Evolutionary conservation across 64 coral and sea anemone genomes (phyloP).

Genomic region (Stylophora pistillata): DNA sequence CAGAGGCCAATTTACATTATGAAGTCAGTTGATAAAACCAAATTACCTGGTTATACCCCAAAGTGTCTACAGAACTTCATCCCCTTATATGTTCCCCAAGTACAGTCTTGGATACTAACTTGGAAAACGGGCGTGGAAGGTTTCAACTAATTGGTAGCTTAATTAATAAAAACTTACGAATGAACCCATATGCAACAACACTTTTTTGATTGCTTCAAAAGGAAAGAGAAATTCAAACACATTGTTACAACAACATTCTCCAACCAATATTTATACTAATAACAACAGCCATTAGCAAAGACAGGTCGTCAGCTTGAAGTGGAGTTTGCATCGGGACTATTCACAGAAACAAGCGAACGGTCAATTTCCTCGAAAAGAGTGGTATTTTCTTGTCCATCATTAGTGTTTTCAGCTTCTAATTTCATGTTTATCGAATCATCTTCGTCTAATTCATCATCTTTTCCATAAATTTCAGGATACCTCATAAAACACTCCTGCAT

Average conservation of each 20-base stretch:
- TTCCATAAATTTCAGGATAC: constrained; percentile 97
- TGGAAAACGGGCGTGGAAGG: too few relatives aligned
- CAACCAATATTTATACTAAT: neutral
- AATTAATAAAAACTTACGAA: too few relatives aligned
- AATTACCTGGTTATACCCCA: too few relatives aligned
- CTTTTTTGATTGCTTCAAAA: too few relatives aligned
- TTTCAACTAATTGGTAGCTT: too few relatives aligned
- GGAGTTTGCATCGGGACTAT: neutral
- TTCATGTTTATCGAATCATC: constrained; percentile 36
- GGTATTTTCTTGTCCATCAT: neutral
- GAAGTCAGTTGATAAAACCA: too few relatives aligned
- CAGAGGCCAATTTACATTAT: too few relatives aligned
- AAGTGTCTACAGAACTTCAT: too few relatives aligned
- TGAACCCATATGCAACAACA: too few relatives aligned
- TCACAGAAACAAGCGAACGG: neutral
- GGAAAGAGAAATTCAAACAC: neutral
- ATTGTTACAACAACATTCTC: neutral
- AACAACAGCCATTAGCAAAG: neutral
- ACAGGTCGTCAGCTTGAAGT: neutral
- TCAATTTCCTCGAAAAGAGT: neutral
- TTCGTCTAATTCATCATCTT: constrained; percentile 77
- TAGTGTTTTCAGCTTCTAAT: constrained; percentile 38
- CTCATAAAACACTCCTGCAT: constrained; percentile 97
- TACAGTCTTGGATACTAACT: too few relatives aligned
- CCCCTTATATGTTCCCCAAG: too few relatives aligned